Percentiles rank a stretch among this genome's conserved stretches.
phyloP scores from a whole-genome alignment of 2,113 vertebrate species.

The Nannobrachium achirus region DNA sequence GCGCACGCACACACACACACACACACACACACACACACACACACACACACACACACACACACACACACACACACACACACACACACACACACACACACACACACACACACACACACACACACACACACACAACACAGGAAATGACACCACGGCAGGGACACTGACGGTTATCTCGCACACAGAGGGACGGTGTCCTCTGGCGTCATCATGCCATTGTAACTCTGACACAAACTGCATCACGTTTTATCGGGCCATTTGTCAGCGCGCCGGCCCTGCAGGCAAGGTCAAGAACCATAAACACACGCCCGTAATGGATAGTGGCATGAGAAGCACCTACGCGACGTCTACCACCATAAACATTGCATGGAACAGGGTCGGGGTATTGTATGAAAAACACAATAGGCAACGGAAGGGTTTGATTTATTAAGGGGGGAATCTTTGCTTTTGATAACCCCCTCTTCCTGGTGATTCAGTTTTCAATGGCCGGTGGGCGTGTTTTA shows the following conservation, averaged over 20 bases:
- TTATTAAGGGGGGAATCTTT: too few species aligned
- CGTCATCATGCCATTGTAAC: constrained; percentile 40
- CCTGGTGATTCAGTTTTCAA: too few species aligned
- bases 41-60: background rate
- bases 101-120: background rate
- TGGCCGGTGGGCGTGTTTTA: too few species aligned
- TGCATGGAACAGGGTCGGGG: constrained; percentile 26
- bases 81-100: background rate
- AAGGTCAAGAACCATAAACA: constrained; percentile 66
- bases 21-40: background rate
- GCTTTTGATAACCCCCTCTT: too few species aligned
- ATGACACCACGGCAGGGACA: constrained; percentile 41
- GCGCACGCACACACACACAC: background rate
- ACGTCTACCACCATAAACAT: constrained; percentile 34
- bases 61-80: background rate
- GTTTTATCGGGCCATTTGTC: constrained; percentile 43
- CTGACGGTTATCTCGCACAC: constrained; percentile 14
- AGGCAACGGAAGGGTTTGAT: constrained; percentile 18
- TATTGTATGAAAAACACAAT: constrained; percentile 26
- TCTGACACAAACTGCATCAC: constrained; percentile 55
- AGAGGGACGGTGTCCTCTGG: constrained; percentile 7
- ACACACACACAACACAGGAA: constrained; percentile 69
- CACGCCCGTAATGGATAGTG: constrained; percentile 51
- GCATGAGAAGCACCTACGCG: constrained; percentile 15
- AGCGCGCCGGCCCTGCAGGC: constrained; percentile 39